A percentile compares a stretch with the other conserved stretches of the same genome.
These are phyloP conservation scores for Orthonyx spaldingii DNA, from an alignment of 2,113 vertebrate genomes.

Conservation along the genomic window DNA sequence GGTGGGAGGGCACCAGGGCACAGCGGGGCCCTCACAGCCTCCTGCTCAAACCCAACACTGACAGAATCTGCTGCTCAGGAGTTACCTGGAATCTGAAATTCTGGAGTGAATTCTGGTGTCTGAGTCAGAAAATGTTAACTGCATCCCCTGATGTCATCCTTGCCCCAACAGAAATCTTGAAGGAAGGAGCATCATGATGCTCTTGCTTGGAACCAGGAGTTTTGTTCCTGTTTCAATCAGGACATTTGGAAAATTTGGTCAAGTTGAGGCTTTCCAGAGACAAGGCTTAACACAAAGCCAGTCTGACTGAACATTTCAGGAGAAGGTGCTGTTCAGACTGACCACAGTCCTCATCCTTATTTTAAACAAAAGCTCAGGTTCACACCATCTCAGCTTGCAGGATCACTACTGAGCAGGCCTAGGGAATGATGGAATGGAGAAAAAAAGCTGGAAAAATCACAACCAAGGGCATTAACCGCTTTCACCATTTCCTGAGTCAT, in stretches of 20 bases:
- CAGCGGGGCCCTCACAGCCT: not conserved
- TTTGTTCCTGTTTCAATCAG: not conserved
- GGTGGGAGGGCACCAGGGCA: not conserved
- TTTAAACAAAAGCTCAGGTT: not conserved
- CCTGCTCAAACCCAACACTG: not conserved
- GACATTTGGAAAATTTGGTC: not conserved
- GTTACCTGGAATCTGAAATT: not conserved
- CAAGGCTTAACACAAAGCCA: not conserved
- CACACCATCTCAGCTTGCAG: not conserved
- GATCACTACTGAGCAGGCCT: not conserved
- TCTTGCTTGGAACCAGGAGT: not conserved
- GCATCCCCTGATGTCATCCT: not conserved
- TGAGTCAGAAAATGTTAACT: not conserved
- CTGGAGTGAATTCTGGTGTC: not conserved
- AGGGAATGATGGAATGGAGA: not conserved
- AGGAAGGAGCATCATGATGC: not conserved
- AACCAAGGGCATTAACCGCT: not conserved
- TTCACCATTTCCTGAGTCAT: not conserved
- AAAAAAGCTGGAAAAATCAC: not conserved
- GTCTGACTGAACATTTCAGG: fast-evolving
- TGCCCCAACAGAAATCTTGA: not conserved
- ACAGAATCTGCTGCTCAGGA: not conserved
- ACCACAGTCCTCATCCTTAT: not conserved
- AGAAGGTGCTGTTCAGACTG: not conserved
- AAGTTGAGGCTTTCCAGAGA: not conserved